Base-by-base conservation (phyloP, 2,888 invertebrate species). In the Oscheius myriophilus region DNA sequence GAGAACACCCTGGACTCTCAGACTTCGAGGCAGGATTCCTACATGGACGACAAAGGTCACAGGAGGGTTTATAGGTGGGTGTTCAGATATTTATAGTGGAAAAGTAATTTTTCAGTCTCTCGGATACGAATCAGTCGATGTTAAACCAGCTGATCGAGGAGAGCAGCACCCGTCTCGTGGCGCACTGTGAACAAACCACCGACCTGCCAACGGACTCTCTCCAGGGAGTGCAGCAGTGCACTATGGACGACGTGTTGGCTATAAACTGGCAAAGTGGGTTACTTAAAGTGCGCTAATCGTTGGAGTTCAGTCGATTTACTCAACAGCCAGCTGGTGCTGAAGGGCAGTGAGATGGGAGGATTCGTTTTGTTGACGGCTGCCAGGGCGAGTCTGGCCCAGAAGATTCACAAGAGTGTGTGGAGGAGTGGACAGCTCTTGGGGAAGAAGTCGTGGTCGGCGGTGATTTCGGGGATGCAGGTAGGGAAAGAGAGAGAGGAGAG, bases 311-410 rank as follows among this genome's bases (percentile, higher is more conserved):
- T 96, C 89, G 93, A 93, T 84, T 89, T 96, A 72, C 92, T 94
- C 78, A 95, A 95, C 89, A 93, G 94, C 72, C 95, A 96, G 89
- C 87, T 90, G 70, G 91, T 97, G 74, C 89, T 98, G 67, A 95
- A 95, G 88, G 97, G 97, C 41, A 94, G 94, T 87, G 96, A 97
- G 89, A 95, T 96, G 0, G 92, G 93, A 78, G 98, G 97, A 18
- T 97, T 97, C 89, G 94, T 98, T 65, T 94, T 98, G 79, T 90
- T 98, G 75, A 95, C 95, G 87, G 96, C 97, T 0, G 95, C 96
- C 14, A 93, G 95, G 82, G 95, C 97, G 0, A 93, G 95, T 88
- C 94, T 98, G 76, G 89, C 94, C 1, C 96, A 96, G 87, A 80
- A 79, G 59, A 90, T 92, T 49, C 94, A 95, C 87, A 91, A 92